These are phyloP conservation scores for Plutella xylostella DNA, from an alignment of 2,888 invertebrate species.

Conservation along the genomic window DNA sequence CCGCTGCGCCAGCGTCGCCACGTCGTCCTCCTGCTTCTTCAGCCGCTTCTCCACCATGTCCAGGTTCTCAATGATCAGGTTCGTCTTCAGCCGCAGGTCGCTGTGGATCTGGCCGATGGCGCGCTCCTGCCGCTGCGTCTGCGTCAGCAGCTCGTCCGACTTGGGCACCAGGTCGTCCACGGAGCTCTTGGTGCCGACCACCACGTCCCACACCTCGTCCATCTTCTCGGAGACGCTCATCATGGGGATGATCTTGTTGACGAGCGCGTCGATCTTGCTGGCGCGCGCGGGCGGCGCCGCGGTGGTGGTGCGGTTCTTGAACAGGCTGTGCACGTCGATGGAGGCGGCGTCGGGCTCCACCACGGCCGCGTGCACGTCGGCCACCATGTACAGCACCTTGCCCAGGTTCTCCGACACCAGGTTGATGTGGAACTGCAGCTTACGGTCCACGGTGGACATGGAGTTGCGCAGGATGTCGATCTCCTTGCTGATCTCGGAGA, in stretches of 20 bases:
- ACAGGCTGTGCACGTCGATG: constrained; percentile 60
- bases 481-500: constrained; percentile 85
- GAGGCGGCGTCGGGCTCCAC: constrained; percentile 77
- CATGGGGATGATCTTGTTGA: constrained; percentile 86
- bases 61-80: constrained; percentile 87
- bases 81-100: constrained; percentile 83
- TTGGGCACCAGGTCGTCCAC: constrained; percentile 89
- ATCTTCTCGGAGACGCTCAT: constrained; percentile 89
- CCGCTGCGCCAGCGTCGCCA: constrained; percentile 80
- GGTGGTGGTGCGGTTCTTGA: constrained; percentile 69
- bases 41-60: constrained; percentile 87
- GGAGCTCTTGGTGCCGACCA: constrained; percentile 88
- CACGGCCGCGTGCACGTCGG: constrained; percentile 85
- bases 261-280: constrained; percentile 84
- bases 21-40: constrained; percentile 88
- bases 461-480: constrained; percentile 82
- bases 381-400: constrained; percentile 81
- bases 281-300: constrained; percentile 69
- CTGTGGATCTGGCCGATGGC: constrained; percentile 89
- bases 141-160: constrained; percentile 86
- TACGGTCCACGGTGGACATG: constrained; percentile 82
- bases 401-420: constrained; percentile 85
- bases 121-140: constrained; percentile 87
- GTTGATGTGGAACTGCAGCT: constrained; percentile 87
- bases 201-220: constrained; percentile 93